These are phyloP conservation scores for Leptocoma aspasia DNA, from an alignment of 2,113 vertebrate genomes.

Conservation along the genomic window DNA sequence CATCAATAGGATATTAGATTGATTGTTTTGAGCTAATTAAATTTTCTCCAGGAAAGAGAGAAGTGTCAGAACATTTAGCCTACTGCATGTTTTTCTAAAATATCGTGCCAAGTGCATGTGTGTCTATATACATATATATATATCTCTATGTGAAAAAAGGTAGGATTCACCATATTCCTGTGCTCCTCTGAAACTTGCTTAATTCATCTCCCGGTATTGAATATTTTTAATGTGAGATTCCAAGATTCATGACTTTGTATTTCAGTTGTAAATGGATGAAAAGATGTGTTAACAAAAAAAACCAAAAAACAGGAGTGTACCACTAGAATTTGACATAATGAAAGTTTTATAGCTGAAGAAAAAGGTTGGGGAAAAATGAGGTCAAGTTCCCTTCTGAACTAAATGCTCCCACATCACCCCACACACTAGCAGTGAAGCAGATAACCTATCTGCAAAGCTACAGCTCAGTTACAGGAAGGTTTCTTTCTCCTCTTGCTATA, in stretches of 20 bases:
- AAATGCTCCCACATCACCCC: not conserved
- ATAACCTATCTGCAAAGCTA: not conserved
- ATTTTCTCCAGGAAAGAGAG: not conserved
- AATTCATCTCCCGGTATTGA: not conserved
- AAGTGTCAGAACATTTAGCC: not conserved
- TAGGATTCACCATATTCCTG: not conserved
- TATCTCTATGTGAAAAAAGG: not conserved
- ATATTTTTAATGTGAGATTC: not conserved
- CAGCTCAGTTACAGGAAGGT: not conserved
- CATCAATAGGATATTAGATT: not conserved
- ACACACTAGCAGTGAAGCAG: not conserved
- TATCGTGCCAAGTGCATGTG: rapidly evolving
- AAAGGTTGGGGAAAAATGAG: not conserved
- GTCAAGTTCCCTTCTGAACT: not conserved
- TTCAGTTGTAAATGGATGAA: not conserved
- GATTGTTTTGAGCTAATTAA: not conserved
- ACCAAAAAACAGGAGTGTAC: not conserved
- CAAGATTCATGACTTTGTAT: not conserved
- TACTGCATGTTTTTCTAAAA: not conserved
- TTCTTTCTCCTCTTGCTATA: not conserved
- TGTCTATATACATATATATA: no score
- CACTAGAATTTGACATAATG: not conserved
- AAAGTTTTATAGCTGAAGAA: not conserved
- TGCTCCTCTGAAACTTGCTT: not conserved
- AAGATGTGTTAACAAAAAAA: not conserved